Percentiles rank a stretch among this genome's conserved stretches.
These are phyloP conservation scores for Psephotus haematonotus DNA, from an alignment of 2,113 vertebrate genomes.

Conservation along the genomic window DNA sequence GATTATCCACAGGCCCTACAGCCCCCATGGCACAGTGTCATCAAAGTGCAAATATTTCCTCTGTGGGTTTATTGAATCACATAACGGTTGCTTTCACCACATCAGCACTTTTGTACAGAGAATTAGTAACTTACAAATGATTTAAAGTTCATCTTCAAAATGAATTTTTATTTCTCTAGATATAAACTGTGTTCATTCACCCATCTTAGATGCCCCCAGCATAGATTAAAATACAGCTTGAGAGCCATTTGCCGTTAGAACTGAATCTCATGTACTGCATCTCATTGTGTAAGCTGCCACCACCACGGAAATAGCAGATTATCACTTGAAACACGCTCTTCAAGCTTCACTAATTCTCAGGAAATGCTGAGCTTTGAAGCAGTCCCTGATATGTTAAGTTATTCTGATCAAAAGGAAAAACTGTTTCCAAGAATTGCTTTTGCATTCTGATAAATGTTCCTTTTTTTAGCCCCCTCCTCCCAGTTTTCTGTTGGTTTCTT, in stretches of 20 bases:
- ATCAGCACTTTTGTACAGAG: not conserved
- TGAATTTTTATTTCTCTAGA: not conserved
- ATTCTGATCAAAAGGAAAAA: not conserved
- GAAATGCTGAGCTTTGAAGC: not conserved
- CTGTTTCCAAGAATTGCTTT: not conserved
- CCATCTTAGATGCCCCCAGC: not conserved
- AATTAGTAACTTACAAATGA: not conserved
- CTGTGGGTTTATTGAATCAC: not conserved
- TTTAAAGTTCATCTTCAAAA: not conserved
- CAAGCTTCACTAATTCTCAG: not conserved
- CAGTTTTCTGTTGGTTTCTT: not conserved
- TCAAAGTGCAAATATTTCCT: not conserved
- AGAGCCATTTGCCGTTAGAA: not conserved
- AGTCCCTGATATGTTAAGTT: not conserved
- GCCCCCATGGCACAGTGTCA: fast-evolving
- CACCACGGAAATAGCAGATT: not conserved
- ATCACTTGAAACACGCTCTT: not conserved
- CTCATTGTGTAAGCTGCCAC: not conserved
- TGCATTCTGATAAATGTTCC: not conserved
- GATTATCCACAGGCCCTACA: not conserved
- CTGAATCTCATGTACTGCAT: not conserved
- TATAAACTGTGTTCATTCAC: not conserved
- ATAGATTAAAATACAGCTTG: not conserved
- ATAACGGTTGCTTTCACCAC: not conserved
- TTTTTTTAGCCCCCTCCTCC: not conserved